Conservation (phyloP, 2,888 invertebrate species). For the Eilema caniola region DNA sequence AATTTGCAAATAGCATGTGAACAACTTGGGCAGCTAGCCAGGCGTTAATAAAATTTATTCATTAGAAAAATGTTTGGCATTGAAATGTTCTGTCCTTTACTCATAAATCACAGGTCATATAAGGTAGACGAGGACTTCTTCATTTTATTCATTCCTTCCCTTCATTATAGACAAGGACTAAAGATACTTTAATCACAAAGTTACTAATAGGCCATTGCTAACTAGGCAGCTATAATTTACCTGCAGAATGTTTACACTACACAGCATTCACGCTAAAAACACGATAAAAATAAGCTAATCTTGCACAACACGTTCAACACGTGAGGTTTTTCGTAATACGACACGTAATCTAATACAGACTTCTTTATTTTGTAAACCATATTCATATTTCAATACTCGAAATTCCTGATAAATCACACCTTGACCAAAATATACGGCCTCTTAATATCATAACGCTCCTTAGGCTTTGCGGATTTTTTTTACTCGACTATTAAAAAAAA, state of each 20-base stretch:
- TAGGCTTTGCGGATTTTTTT: too few relatives aligned
- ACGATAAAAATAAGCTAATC: slow-evolving; percentile 5
- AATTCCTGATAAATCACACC: background rate
- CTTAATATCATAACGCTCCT: too few relatives aligned
- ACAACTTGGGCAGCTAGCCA: background rate
- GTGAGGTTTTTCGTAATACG: background rate
- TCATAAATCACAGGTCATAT: background rate
- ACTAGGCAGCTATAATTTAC: background rate
- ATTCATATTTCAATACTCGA: background rate
- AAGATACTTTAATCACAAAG: background rate
- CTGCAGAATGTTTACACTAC: background rate
- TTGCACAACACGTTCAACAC: slow-evolving; percentile 1
- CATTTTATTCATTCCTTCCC: too few relatives aligned
- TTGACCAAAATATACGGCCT: background rate
- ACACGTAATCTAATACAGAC: slow-evolving; percentile 3
- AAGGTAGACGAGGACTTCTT: background rate
- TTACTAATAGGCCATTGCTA: background rate
- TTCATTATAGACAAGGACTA: background rate
- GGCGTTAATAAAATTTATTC: background rate
- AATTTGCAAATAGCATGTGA: background rate
- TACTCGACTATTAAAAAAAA: too few relatives aligned
- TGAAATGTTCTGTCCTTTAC: background rate
- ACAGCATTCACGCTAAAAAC: slow-evolving; percentile 10
- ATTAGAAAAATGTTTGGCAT: background rate
- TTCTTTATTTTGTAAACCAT: background rate